Evolutionary conservation across 1,140 invertebrate genomes (phyloP), one percentile per base, ranked within the genome.

Genomic region (Zaprionus taronus): DNA sequence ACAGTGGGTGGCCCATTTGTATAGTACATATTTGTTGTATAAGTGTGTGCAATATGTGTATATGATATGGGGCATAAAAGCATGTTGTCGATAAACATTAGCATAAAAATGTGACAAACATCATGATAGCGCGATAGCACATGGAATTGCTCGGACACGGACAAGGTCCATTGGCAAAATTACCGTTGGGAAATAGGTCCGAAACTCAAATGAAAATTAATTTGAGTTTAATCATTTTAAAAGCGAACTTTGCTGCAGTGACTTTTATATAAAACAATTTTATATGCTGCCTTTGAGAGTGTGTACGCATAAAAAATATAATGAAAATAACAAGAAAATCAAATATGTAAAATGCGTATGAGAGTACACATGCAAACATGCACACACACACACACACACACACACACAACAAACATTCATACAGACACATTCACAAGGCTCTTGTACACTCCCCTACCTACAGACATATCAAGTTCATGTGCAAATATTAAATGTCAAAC

Each of bases 191-290:
- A 60, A 56, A 56, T 53, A 56, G 44, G 70, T 26, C 24, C 31
- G 31, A 11, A 49, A 47, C 24, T 58, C 57, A 70, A 84, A 80
- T 90, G 72, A 61, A 89, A 85, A 90, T 89, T 90, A 90, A 90
- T 89, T 90, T 77, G 60, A 81, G 72, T 89, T 90, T 85, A 90
- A 90, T 89, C 76, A 89, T 89, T 89, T 89, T 77, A 90, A 84
- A 89, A 89, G 83, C 76, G 79, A 89, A 85, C 79, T 84, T 74
- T 70, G 56, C 58, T 55, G 60, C 66, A 58, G 63, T 85, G 79
- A 81, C 85, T 89, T 89, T 87, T 84, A 84, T 89, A 81, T 84
- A 84, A 84, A 87, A 89, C 78, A 81, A 85, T 89, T 85, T 90
- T 51, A 69, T 80, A 64, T 55, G 55, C 34, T 76, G 72, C 75